Conservation (phyloP, 2,797 vertebrate species). For the Acropternis orthonyx region DNA sequence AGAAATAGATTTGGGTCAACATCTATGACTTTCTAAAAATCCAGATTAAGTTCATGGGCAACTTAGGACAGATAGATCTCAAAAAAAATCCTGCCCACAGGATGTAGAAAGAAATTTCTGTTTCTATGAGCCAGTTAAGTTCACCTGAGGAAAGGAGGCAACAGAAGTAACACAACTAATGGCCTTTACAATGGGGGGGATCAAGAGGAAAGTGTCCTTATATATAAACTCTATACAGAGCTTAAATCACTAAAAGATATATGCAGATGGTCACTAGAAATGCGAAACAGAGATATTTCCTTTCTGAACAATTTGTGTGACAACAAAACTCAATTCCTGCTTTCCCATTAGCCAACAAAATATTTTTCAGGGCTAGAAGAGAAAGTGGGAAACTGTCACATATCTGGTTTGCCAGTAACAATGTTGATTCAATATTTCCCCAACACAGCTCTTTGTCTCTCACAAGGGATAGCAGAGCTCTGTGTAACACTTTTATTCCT, state of each 20-base stretch:
- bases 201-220: not conserved
- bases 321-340: not conserved
- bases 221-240: not conserved
- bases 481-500: slow-evolving; percentile 1
- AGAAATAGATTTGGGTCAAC: not conserved
- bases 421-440: not conserved
- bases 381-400: not conserved
- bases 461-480: not conserved
- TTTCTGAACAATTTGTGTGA: not conserved
- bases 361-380: not conserved
- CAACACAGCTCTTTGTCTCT: not conserved
- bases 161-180: not conserved
- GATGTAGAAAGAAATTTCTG: not conserved
- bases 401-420: not conserved
- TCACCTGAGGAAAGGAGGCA: not conserved
- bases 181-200: not conserved
- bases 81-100: not conserved
- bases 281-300: not conserved
- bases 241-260: not conserved
- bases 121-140: not conserved
- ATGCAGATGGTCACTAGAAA: not conserved
- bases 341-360: not conserved
- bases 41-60: not conserved
- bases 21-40: not conserved
- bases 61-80: not conserved